Conservation (phyloP, 2,797 vertebrate species). For the Poeciliopsis presidionis region DNA sequence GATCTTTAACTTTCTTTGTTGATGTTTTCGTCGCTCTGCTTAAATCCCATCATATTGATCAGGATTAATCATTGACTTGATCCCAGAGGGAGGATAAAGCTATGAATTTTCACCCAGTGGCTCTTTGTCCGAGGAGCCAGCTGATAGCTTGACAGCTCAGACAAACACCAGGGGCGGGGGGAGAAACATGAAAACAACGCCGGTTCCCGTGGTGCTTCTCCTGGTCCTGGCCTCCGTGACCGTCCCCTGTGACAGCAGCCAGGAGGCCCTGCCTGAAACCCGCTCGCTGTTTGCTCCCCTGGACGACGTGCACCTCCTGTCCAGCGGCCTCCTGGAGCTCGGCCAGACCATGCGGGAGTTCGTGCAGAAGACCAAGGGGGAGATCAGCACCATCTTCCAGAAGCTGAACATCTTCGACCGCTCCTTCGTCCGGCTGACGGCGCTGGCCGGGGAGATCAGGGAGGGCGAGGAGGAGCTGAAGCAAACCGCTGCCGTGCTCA, state of each 20-base stretch:
- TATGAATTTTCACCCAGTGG: conserved; percentile 1
- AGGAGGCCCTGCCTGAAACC: conserved; percentile 55
- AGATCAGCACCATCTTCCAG: conserved; percentile 91
- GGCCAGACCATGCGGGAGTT: conserved; percentile 93
- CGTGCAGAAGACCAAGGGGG: conserved; percentile 90
- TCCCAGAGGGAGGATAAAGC: conserved; percentile 46
- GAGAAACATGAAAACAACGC: conserved; percentile 76
- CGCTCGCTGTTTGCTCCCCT: conserved; percentile 87
- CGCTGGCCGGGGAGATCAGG: conserved; percentile 88
- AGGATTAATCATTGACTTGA: conserved; percentile 66
- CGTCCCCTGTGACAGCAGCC: conserved; percentile 66
- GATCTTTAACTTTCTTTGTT: background rate
- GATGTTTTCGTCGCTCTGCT: background rate
- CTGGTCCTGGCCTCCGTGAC: conserved; percentile 68
- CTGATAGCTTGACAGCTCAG: conserved; percentile 11
- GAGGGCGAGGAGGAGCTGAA: conserved; percentile 91
- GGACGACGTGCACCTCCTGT: conserved; percentile 90
- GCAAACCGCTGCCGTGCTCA: conserved; percentile 86
- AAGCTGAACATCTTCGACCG: conserved; percentile 91
- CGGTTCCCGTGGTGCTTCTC: conserved; percentile 57
- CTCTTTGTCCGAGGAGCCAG: conserved; percentile 12
- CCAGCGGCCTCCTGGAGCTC: conserved; percentile 91
- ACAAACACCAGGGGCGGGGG: conserved; percentile 10
- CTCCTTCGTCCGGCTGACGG: conserved; percentile 88
- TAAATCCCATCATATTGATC: conserved; percentile 23